These are phyloP conservation scores for Allobates femoralis DNA, from an alignment of 2,797 vertebrate genomes.

Conservation along the genomic window DNA sequence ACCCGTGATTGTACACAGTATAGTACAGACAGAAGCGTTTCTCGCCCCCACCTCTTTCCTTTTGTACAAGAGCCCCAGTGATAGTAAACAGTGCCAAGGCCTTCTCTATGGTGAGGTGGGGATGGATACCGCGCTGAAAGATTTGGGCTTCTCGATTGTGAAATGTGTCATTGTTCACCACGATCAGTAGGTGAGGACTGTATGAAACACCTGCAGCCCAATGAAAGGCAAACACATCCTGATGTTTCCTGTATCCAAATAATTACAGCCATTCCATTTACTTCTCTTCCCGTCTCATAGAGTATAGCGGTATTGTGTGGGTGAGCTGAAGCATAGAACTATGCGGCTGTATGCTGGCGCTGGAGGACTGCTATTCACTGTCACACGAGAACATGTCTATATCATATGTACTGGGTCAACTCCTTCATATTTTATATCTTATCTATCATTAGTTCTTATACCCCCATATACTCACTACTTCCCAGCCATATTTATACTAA, in stretches of 20 bases:
- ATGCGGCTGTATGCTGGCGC: slow-evolving; percentile 29
- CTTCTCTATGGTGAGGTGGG: not conserved
- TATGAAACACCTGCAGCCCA: slow-evolving; percentile 43
- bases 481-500: slow-evolving; percentile 55
- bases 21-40: not conserved
- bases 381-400: not conserved
- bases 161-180: not conserved
- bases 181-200: slow-evolving; percentile 22
- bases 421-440: slow-evolving; percentile 9
- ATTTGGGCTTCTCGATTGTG: not conserved
- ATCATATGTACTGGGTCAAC: not conserved
- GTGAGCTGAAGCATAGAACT: slow-evolving; percentile 21
- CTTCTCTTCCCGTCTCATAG: not conserved
- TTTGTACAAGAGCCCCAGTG: not conserved
- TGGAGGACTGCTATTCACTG: not conserved
- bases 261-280: not conserved
- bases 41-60: not conserved
- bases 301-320: slow-evolving; percentile 27
- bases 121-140: slow-evolving; percentile 10
- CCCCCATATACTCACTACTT: not conserved
- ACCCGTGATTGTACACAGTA: not conserved
- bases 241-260: slow-evolving; percentile 43
- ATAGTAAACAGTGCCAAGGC: not conserved
- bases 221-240: slow-evolving; percentile 2
- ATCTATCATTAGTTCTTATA: not conserved